Evolutionary conservation across 1,140 invertebrate genomes (phyloP), one percentile per base, ranked within the genome.

Genomic region (Drosophila navojoa): DNA sequence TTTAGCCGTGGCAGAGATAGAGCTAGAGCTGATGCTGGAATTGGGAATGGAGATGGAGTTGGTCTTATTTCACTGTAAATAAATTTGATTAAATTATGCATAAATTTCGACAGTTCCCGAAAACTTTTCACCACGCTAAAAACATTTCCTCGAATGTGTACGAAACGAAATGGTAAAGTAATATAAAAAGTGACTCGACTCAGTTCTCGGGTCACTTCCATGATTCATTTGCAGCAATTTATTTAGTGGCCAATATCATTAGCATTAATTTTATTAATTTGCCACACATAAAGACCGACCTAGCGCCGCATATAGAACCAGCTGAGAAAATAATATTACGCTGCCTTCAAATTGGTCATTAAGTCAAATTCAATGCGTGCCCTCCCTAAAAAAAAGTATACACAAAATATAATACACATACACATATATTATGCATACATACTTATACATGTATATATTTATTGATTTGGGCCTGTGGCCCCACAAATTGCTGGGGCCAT

Each of bases 181-280:
- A 45, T 29, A 44, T 3, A 1, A 11, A 32, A 53, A 25, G 47
- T 7, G n/a, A 16, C 11, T 22, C 15, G 11, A 19, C 11, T 58
- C 45, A 16, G 22, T 13, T 16, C 27, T 58, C 6, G 13, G 45
- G 22, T n/a, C 22, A 19, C 42, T 45, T 16, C 42, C 42, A 44
- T 58, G 54, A 58, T 45, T 29, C 52, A 35, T 54, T 38, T 19
- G 19, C 13, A 22, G 53, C 38, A 42, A 58, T 44, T 58, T 58
- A 52, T 66, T 52, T 57, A 55, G 55, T 62, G 38, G 35, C 27
- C 71, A 70, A 75, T 58, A 58, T 71, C 59, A 71, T 75, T 75
- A 75, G 58, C 71, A 63, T 75, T 63, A 63, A 74, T 74, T 74
- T 70, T 61, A 70, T 72, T 72, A 72, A 72, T 72, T 68, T 68